Percentiles rank a stretch among this genome's conserved stretches.
Conservation (phyloP, 2,888 invertebrate species). For the Hemicrepidius hirtus region DNA sequence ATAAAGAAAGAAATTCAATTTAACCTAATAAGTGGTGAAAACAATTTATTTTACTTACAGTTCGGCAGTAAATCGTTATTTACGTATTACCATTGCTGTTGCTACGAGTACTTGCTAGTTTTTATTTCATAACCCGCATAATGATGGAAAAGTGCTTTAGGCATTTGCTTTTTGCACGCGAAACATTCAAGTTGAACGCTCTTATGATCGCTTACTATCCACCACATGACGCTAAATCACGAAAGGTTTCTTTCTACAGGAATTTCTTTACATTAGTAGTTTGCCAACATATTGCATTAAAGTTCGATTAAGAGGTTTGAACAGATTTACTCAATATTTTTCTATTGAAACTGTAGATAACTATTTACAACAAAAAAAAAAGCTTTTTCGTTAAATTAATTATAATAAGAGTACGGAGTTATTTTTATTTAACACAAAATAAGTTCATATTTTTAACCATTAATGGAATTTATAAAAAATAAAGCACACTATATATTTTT, state of each 20-base stretch:
- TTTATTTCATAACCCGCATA: constrained; percentile 37
- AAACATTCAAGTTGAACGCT: constrained; percentile 33
- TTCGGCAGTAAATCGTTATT: constrained; percentile 6
- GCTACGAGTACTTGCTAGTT: constrained; percentile 11
- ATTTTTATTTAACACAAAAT: too few relatives aligned
- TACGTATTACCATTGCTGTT: constrained; percentile 3
- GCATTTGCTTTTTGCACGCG: constrained; percentile 37
- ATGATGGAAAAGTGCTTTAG: constrained; percentile 36
- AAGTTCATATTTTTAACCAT: too few relatives aligned
- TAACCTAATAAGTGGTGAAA: neutral
- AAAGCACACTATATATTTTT: too few relatives aligned
- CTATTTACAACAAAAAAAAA: too few relatives aligned
- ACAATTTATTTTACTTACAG: constrained; percentile 7
- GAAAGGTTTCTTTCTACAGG: constrained; percentile 11
- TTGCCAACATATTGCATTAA: neutral
- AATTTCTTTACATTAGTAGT: neutral
- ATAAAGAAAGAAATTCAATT: too few relatives aligned
- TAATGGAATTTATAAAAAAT: too few relatives aligned
- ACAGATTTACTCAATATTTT: too few relatives aligned
- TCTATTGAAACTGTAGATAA: too few relatives aligned
- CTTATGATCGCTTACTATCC: constrained; percentile 29
- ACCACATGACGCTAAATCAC: constrained; percentile 29
- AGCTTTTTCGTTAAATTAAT: too few relatives aligned
- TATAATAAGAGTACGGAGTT: too few relatives aligned
- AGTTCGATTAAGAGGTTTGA: too few relatives aligned